Percentiles rank a stretch among this genome's conserved stretches.
phyloP scores from a whole-genome alignment of 1,140 invertebrate species.

The Artemia franciscana region DNA sequence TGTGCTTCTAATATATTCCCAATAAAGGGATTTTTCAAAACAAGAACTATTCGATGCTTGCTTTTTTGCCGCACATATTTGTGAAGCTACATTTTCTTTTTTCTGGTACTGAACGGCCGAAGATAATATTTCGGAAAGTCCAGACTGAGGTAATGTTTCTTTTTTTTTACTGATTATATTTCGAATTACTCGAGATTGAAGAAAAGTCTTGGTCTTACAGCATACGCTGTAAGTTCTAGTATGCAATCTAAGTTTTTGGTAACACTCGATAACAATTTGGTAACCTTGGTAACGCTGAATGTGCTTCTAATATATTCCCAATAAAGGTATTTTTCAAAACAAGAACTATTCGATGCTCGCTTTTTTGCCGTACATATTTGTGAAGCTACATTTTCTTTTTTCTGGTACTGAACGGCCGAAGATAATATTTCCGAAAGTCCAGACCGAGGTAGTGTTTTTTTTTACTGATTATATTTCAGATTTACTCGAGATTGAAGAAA shows the following conservation, averaged over 20 bases:
- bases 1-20: conserved; percentile 45
- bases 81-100: conserved; percentile 56
- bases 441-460: conserved; percentile 39
- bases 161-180: background rate
- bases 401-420: conserved; percentile 37
- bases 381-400: conserved; percentile 54
- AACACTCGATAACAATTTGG: conserved; percentile 34
- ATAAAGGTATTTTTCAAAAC: conserved; percentile 31
- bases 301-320: conserved; percentile 42
- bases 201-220: no score
- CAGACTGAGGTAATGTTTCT: conserved; percentile 40
- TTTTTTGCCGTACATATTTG: conserved; percentile 49
- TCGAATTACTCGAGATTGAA: conserved; percentile 1
- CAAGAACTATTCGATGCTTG: conserved; percentile 56
- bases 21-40: conserved; percentile 32
- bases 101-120: conserved; percentile 35
- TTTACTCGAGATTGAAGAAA: conserved; percentile 1
- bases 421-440: conserved; percentile 46
- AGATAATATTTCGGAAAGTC: conserved; percentile 49
- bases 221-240: no score
- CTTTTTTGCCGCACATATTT: conserved; percentile 49
- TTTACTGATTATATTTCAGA: background rate
- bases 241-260: conserved; percentile 39
- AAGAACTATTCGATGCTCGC: conserved; percentile 59
- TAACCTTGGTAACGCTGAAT: conserved; percentile 53